phyloP scores from a whole-genome alignment of 1,140 invertebrate genomes.

The Aphis gossypii region DNA sequence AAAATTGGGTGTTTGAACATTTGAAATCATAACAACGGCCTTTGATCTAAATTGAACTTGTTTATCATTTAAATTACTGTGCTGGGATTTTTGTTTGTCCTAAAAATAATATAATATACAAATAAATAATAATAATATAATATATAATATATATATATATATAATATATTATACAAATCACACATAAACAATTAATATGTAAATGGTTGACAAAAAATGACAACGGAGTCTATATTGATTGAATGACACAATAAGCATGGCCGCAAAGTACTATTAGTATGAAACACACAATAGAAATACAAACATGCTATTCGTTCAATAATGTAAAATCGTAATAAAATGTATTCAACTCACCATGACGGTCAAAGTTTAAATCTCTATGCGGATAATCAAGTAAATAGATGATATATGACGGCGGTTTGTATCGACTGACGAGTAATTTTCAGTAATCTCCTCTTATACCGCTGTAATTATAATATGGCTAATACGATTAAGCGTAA shows the following conservation, averaged over 20 bases:
- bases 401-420: too few species aligned
- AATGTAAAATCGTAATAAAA: too few species aligned
- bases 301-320: neutral
- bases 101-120: neutral
- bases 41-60: neutral
- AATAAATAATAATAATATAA: too few species aligned
- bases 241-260: neutral
- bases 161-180: too few species aligned
- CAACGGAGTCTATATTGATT: neutral
- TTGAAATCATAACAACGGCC: neutral
- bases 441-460: too few species aligned
- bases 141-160: too few species aligned
- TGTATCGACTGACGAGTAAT: too few species aligned
- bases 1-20: neutral
- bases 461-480: too few species aligned
- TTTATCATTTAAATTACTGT: neutral
- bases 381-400: too few species aligned
- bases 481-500: too few species aligned
- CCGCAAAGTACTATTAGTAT: neutral
- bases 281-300: neutral
- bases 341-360: too few species aligned
- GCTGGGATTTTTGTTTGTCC: neutral
- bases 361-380: too few species aligned
- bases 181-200: neutral
- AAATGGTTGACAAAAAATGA: neutral